Evolutionary conservation across 2,113 vertebrate genomes (phyloP).

Genomic region (Aspidoscelis tigris): DNA sequence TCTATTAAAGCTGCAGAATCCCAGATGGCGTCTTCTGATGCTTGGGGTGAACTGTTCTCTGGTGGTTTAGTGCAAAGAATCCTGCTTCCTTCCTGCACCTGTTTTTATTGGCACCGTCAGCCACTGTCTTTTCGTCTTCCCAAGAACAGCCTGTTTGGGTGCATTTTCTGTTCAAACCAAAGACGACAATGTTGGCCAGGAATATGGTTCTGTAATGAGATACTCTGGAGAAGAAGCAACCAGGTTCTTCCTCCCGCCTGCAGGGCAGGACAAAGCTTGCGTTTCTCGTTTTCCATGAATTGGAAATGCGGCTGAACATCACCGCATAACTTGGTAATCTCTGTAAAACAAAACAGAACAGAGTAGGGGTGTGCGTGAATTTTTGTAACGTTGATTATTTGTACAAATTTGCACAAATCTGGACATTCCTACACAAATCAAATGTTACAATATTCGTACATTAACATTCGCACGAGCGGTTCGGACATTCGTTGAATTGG

Average conservation of each 20-base stretch:
- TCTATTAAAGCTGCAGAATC: background rate
- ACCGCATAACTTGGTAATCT: background rate
- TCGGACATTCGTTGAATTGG: no score
- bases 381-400: no score
- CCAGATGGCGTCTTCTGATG: conserved; percentile 1
- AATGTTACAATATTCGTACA: no score
- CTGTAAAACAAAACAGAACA: background rate
- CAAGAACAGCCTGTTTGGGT: background rate
- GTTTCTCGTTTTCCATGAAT: background rate
- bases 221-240: background rate
- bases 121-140: background rate
- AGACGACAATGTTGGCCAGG: background rate
- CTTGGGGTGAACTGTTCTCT: background rate
- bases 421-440: no score
- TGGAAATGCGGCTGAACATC: background rate
- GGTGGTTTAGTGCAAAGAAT: conserved; percentile 3
- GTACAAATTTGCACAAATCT: no score
- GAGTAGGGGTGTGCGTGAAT: no score
- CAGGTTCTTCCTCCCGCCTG: conserved; percentile 7
- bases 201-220: background rate
- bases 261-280: background rate
- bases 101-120: conserved; percentile 22
- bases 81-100: conserved; percentile 22
- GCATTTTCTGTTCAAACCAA: background rate
- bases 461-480: no score